A percentile compares a stretch with the other conserved stretches of the same genome.
These are phyloP conservation scores for Sterrhoptilus dennistouni DNA, from an alignment of 2,113 vertebrate species.

Conservation along the genomic window DNA sequence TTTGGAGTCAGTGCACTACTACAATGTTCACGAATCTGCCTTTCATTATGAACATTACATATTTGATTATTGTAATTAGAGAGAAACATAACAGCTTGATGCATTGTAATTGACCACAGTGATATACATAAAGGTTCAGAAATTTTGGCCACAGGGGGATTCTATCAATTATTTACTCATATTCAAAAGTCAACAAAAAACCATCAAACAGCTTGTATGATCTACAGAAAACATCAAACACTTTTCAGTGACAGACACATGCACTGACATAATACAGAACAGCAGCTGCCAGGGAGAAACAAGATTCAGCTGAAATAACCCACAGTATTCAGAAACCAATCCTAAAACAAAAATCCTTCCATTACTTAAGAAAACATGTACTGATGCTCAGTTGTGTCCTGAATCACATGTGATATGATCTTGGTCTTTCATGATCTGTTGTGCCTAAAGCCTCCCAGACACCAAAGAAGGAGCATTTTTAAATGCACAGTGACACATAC, in stretches of 20 bases:
- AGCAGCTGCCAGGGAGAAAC: slow-evolving; percentile 12
- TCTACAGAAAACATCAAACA: slow-evolving; percentile 60
- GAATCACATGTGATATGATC: fast-evolving
- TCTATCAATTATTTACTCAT: slow-evolving; percentile 41
- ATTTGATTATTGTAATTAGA: slow-evolving; percentile 45
- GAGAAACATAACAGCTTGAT: slow-evolving; percentile 2
- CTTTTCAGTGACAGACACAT: slow-evolving; percentile 36
- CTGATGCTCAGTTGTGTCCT: neutral
- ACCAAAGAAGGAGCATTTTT: neutral
- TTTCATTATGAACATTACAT: slow-evolving; percentile 27
- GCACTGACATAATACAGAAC: slow-evolving; percentile 44
- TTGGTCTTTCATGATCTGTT: neutral
- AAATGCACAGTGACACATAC: fast-evolving
- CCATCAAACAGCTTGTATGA: slow-evolving; percentile 43
- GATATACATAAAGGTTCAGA: slow-evolving; percentile 34
- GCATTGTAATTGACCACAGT: slow-evolving; percentile 6
- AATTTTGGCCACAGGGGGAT: slow-evolving; percentile 30
- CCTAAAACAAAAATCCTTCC: neutral
- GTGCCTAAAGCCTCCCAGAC: neutral
- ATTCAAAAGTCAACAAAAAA: slow-evolving; percentile 26
- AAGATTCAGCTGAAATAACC: slow-evolving; percentile 27
- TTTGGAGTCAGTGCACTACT: neutral
- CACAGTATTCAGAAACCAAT: neutral
- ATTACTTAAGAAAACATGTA: neutral
- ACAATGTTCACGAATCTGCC: slow-evolving; percentile 29